phyloP scores from a whole-genome alignment of 2,888 invertebrate species.

The Asteroscopus sphinx region DNA sequence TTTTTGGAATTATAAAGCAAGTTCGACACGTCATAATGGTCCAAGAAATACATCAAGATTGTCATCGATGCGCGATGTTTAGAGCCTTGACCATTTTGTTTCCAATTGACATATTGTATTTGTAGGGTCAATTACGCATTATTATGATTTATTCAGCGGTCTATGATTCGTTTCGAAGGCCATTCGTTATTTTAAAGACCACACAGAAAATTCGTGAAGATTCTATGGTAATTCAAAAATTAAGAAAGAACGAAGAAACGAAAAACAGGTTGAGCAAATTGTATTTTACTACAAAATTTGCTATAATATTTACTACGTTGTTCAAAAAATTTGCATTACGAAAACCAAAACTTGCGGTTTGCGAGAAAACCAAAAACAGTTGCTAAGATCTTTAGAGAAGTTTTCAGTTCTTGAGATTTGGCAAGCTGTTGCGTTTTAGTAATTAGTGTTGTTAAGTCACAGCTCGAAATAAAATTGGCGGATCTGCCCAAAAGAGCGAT shows the following conservation, averaged over 20 bases:
- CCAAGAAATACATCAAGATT: slow-evolving; percentile 9
- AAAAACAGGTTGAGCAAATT: no score
- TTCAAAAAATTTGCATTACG: no score
- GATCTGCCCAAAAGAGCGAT: slow-evolving; percentile 11
- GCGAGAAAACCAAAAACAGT: background rate
- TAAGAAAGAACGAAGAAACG: no score
- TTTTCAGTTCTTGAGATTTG: slow-evolving; percentile 30
- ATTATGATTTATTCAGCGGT: slow-evolving; percentile 31
- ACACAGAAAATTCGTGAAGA: background rate
- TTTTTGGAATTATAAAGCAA: background rate
- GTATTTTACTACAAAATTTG: no score
- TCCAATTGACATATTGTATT: slow-evolving; percentile 45
- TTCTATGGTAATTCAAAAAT: background rate
- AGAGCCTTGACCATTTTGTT: slow-evolving; percentile 12
- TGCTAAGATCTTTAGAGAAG: no score
- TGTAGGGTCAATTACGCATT: slow-evolving; percentile 46
- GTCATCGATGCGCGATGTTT: slow-evolving; percentile 5
- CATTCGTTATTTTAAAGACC: slow-evolving; percentile 1
- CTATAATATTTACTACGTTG: no score
- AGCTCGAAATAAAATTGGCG: slow-evolving; percentile 37
- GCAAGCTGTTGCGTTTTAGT: slow-evolving; percentile 32
- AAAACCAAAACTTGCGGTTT: no score
- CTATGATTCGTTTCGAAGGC: slow-evolving; percentile 43
- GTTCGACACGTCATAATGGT: background rate
- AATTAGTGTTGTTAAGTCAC: slow-evolving; percentile 31